phyloP scores from a whole-genome alignment of 2,888 invertebrate genomes.

The Callimorpha dominula region DNA sequence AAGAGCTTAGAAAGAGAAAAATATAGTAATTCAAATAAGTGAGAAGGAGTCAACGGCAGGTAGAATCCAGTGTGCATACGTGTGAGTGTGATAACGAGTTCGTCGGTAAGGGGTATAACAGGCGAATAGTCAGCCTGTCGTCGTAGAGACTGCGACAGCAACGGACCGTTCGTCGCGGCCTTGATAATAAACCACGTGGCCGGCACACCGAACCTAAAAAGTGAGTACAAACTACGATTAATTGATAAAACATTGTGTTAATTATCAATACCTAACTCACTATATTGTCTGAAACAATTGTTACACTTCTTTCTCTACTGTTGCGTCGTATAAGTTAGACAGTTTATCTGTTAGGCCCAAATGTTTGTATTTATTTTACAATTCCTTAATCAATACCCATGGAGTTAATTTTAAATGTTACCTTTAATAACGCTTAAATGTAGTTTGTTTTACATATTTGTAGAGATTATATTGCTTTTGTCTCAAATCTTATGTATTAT shows the following conservation, averaged over 20 bases:
- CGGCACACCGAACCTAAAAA: slow-evolving; percentile 68
- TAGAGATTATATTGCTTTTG: not conserved
- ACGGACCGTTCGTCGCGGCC: slow-evolving; percentile 64
- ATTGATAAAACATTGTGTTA: slow-evolving; percentile 37
- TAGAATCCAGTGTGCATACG: slow-evolving; percentile 47
- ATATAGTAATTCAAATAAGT: slow-evolving; percentile 36
- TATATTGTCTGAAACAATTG: not conserved
- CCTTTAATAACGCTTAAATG: not conserved
- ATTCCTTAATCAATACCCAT: no score
- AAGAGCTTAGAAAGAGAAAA: slow-evolving; percentile 45
- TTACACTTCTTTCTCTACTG: slow-evolving; percentile 5
- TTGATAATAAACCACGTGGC: slow-evolving; percentile 74
- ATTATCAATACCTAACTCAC: slow-evolving; percentile 26
- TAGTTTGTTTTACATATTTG: not conserved
- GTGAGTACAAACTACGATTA: slow-evolving; percentile 66
- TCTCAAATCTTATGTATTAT: not conserved
- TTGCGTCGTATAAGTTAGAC: not conserved
- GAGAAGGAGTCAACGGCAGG: slow-evolving; percentile 50
- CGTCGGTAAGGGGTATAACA: slow-evolving; percentile 33
- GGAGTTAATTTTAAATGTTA: no score
- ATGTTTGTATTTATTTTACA: no score
- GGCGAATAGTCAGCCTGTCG: slow-evolving; percentile 68
- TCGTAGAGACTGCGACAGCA: slow-evolving; percentile 75
- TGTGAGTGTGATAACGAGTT: slow-evolving; percentile 60
- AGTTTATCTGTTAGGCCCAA: no score